Conservation (phyloP, 2,888 invertebrate genomes). For the Rhogogaster chlorosoma region DNA sequence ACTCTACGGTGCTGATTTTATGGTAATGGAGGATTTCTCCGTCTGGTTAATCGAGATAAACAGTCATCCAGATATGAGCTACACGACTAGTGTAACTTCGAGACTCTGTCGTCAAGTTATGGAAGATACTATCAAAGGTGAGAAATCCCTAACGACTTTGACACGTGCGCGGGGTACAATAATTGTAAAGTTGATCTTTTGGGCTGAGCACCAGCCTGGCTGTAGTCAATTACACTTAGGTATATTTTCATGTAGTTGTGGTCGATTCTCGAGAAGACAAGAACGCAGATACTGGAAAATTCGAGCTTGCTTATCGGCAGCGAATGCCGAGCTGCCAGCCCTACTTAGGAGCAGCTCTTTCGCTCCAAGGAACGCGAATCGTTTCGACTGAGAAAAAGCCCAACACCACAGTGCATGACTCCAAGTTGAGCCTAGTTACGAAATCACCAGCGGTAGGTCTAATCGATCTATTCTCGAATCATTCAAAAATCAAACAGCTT, state of each 20-base stretch:
- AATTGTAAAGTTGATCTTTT: neutral
- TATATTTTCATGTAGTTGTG: slow-evolving; percentile 81
- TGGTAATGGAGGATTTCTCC: slow-evolving; percentile 91
- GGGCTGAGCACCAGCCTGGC: neutral
- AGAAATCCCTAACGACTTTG: neutral
- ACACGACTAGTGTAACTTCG: slow-evolving; percentile 94
- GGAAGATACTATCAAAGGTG: slow-evolving; percentile 95
- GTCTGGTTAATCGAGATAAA: slow-evolving; percentile 98
- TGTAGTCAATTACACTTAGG: neutral
- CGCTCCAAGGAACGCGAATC: slow-evolving; percentile 84
- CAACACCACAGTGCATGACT: slow-evolving; percentile 76
- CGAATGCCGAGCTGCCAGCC: slow-evolving; percentile 88
- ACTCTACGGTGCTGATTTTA: slow-evolving; percentile 96
- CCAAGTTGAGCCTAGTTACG: slow-evolving; percentile 71
- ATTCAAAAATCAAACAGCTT: neutral
- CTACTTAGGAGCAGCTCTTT: slow-evolving; percentile 87
- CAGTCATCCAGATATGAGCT: slow-evolving; percentile 94
- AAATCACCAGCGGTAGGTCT: slow-evolving; percentile 66
- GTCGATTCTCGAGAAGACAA: slow-evolving; percentile 86
- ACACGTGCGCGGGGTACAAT: neutral
- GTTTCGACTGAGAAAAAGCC: slow-evolving; percentile 75
- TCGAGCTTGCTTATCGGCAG: slow-evolving; percentile 90
- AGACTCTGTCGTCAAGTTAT: slow-evolving; percentile 92
- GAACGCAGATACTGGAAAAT: slow-evolving; percentile 89
- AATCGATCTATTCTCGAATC: neutral